Conservation (phyloP, 1,140 invertebrate genomes). For the Tetramorium alpestre region DNA sequence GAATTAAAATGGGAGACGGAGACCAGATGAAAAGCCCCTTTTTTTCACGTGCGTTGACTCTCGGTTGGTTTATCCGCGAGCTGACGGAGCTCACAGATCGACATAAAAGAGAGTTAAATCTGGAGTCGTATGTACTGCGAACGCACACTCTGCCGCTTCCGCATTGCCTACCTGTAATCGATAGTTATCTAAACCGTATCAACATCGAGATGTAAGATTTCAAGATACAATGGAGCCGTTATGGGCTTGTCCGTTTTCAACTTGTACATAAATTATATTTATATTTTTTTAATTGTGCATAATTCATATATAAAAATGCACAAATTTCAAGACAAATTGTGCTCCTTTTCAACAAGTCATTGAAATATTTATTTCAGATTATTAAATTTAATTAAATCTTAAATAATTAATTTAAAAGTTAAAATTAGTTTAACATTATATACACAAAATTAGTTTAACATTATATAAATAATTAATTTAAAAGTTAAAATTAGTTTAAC, state of each 20-base stretch:
- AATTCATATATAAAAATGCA: background rate
- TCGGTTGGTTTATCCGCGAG: slow-evolving; percentile 21
- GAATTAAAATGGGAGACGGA: slow-evolving; percentile 67
- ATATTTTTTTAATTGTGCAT: background rate
- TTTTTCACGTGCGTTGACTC: slow-evolving; percentile 38
- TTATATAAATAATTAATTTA: background rate
- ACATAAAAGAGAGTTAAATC: slow-evolving; percentile 7
- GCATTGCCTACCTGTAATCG: slow-evolving; percentile 6
- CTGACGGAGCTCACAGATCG: slow-evolving; percentile 5
- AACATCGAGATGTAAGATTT: background rate
- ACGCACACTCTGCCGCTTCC: background rate
- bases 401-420: background rate
- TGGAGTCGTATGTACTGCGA: background rate
- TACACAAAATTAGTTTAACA: background rate
- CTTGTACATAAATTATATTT: background rate
- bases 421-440: background rate
- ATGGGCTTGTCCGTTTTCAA: background rate
- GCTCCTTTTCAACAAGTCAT: background rate
- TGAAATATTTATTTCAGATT: background rate
- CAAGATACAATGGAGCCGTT: slow-evolving; percentile 22
- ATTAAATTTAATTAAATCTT: background rate
- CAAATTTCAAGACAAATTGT: background rate
- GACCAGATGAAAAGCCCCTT: slow-evolving; percentile 34
- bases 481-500: background rate
- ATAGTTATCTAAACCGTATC: slow-evolving; percentile 31